Percentiles rank a stretch among this genome's conserved stretches.
These are phyloP conservation scores for Centropus unirufus DNA, from an alignment of 2,113 vertebrate genomes.

Conservation along the genomic window DNA sequence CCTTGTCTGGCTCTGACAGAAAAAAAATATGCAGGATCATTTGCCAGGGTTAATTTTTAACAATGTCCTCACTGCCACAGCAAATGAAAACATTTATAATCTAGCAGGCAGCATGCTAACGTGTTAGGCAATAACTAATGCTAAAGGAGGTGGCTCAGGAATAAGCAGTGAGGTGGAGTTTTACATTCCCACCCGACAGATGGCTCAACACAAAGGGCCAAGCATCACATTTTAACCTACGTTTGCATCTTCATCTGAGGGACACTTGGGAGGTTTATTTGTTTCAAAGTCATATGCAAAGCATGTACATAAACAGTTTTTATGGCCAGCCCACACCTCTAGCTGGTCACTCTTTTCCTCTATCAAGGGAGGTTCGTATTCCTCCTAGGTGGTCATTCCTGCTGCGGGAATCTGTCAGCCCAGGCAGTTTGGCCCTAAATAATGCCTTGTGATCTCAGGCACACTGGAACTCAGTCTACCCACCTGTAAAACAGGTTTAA, in stretches of 20 bases:
- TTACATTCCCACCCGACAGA: not conserved
- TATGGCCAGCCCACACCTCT: not conserved
- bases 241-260: rapidly evolving
- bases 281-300: not conserved
- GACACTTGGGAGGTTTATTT: not conserved
- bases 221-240: rapidly evolving
- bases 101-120: constrained; percentile 35
- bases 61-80: constrained; percentile 16
- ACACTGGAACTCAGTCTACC: not conserved
- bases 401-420: not conserved
- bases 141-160: constrained; percentile 45
- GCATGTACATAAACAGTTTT: not conserved
- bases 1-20: not conserved
- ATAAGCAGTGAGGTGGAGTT: not conserved
- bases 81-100: constrained; percentile 40
- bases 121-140: not conserved
- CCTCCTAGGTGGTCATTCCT: not conserved
- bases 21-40: constrained; percentile 2
- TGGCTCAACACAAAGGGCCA: not conserved
- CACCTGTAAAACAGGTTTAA: constrained; percentile 48
- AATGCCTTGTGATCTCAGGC: not conserved
- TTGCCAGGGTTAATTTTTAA: constrained; percentile 61
- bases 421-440: not conserved
- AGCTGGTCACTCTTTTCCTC: not conserved
- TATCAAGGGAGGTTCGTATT: not conserved